Percentiles rank a stretch among this genome's conserved stretches.
These are phyloP conservation scores for Candidula unifasciata DNA, from an alignment of 2,888 invertebrate species.

Conservation along the genomic window DNA sequence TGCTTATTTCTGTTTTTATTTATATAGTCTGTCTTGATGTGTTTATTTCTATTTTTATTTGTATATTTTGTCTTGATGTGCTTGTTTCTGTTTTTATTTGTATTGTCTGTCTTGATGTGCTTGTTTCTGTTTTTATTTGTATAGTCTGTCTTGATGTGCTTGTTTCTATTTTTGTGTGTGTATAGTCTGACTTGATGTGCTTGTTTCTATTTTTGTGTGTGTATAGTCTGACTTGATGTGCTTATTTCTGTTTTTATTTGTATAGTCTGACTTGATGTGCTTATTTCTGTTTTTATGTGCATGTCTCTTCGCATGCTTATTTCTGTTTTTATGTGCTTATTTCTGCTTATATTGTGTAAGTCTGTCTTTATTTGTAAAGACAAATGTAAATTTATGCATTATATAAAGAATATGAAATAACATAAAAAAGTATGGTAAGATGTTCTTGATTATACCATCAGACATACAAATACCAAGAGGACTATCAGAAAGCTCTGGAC, in stretches of 20 bases:
- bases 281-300: not conserved
- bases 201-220: too few relatives aligned
- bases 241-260: not conserved
- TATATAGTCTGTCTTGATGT: not conserved
- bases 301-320: not conserved
- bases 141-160: too few relatives aligned
- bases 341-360: not conserved
- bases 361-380: not conserved
- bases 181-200: too few relatives aligned
- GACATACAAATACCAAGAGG: conserved; percentile 79
- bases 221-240: not conserved
- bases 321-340: not conserved
- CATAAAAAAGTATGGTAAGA: not conserved
- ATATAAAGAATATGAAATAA: too few relatives aligned
- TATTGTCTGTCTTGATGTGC: too few relatives aligned
- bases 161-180: too few relatives aligned
- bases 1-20: too few relatives aligned
- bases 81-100: not conserved
- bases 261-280: not conserved
- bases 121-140: too few relatives aligned
- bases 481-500: conserved; percentile 85
- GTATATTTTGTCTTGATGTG: not conserved
- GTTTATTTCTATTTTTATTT: not conserved
- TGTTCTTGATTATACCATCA: conserved; percentile 21
- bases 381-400: too few relatives aligned